These are phyloP conservation scores for Equus quagga DNA, from an alignment of 2,113 vertebrate genomes.

Conservation along the genomic window DNA sequence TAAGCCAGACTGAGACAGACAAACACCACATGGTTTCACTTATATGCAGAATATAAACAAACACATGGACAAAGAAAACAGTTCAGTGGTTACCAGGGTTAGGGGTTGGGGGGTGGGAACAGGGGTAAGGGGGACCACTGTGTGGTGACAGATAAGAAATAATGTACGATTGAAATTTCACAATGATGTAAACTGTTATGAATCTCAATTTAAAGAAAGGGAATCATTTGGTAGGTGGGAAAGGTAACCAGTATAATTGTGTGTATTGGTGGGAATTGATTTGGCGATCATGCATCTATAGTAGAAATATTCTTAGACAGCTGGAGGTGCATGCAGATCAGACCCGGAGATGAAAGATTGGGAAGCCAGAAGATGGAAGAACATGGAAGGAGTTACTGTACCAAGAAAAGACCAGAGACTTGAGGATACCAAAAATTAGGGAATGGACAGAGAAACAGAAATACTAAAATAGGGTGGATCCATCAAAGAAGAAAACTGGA, in stretches of 20 bases:
- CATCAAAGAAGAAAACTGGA: not conserved
- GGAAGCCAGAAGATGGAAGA: rapidly evolving
- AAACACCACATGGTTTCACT: too few species aligned
- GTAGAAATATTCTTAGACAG: not conserved
- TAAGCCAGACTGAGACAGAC: too few species aligned
- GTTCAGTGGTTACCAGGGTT: too few species aligned
- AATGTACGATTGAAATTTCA: too few species aligned
- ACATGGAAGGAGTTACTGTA: not conserved
- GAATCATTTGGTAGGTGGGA: not conserved
- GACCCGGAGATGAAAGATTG: not conserved
- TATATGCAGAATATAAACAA: too few species aligned
- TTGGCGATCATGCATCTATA: not conserved
- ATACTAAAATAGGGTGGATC: not conserved
- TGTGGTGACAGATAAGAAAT: too few species aligned
- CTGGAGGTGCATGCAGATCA: too few species aligned
- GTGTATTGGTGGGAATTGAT: not conserved
- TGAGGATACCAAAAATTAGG: not conserved
- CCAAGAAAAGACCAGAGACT: not conserved
- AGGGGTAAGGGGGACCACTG: too few species aligned
- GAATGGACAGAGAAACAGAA: not conserved
- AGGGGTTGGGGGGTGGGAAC: too few species aligned
- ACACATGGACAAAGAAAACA: too few species aligned
- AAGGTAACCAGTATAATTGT: too few species aligned
- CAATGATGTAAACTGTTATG: too few species aligned
- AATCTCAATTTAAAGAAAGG: not conserved